phyloP scores from a whole-genome alignment of 2,888 invertebrate species.

The Pegoplata infirma region DNA sequence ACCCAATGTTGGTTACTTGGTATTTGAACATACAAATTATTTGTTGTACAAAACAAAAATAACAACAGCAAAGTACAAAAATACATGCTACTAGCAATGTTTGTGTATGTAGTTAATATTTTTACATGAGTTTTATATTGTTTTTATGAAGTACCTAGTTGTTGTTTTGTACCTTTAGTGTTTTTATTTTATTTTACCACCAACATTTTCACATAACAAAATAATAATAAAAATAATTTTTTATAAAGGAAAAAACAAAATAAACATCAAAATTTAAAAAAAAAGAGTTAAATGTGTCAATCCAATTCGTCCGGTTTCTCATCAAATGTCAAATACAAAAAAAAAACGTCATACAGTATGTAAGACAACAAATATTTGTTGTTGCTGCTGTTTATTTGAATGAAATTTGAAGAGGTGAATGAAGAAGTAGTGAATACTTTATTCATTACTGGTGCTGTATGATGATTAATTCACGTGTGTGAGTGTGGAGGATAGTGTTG shows the following conservation, averaged over 20 bases:
- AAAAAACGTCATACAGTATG: constrained; percentile 13
- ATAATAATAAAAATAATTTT: constrained; percentile 1
- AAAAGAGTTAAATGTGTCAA: constrained; percentile 47
- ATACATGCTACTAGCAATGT: constrained; percentile 9
- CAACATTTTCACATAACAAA: constrained; percentile 11
- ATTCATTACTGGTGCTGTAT: not conserved
- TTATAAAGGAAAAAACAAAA: constrained; percentile 4
- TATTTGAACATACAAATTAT: constrained; percentile 15
- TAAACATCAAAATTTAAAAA: constrained; percentile 1
- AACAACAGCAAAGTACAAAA: constrained; percentile 14
- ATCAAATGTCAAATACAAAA: constrained; percentile 30
- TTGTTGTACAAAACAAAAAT: constrained; percentile 23
- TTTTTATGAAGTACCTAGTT: no score
- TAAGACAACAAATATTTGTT: not conserved
- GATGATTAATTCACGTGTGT: constrained; percentile 14
- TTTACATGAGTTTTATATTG: constrained; percentile 2
- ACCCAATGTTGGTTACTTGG: constrained; percentile 15
- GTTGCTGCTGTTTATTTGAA: not conserved
- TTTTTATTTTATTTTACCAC: constrained; percentile 8
- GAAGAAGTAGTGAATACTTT: no score
- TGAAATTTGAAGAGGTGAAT: no score
- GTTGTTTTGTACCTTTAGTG: constrained; percentile 19
- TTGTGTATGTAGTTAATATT: not conserved
- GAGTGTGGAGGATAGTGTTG: no score
- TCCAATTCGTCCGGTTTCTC: constrained; percentile 39